Percentiles rank a stretch among this genome's conserved stretches.
phyloP scores from a whole-genome alignment of 2,888 invertebrate genomes.

The Brachypterus glaber region DNA sequence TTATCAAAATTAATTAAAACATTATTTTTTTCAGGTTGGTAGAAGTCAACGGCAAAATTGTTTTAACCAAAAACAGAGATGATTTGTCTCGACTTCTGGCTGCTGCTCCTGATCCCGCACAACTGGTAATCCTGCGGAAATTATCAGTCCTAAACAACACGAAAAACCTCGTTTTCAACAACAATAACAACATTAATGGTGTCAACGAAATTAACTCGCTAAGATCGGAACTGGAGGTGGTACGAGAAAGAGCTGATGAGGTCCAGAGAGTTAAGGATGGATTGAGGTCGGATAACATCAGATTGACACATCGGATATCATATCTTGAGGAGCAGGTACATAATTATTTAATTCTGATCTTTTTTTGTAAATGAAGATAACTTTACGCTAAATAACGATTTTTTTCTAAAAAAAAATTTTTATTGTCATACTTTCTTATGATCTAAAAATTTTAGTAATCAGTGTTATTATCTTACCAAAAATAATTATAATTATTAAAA shows the following conservation, averaged over 20 bases:
- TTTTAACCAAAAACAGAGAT: conserved; percentile 58
- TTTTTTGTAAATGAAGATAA: conserved; percentile 2
- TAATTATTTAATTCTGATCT: conserved; percentile 22
- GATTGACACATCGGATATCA: conserved; percentile 78
- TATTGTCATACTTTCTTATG: no score
- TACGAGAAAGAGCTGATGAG: conserved; percentile 53
- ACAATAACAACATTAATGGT: conserved; percentile 25
- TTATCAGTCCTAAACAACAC: conserved; percentile 17
- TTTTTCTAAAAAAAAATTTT: no score
- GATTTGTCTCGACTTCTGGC: conserved; percentile 60
- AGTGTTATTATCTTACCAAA: no score
- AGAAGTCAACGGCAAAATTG: conserved; percentile 72
- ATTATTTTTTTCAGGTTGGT: conserved; percentile 49
- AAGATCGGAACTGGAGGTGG: conserved; percentile 49
- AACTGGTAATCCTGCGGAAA: conserved; percentile 52
- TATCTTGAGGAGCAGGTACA: conserved; percentile 82
- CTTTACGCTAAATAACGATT: conserved; percentile 1
- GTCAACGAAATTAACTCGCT: conserved; percentile 44
- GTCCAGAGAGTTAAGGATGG: conserved; percentile 54
- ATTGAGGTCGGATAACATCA: conserved; percentile 67
- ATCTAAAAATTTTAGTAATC: conserved; percentile 2
- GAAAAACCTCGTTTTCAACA: background rate
- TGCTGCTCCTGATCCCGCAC: conserved; percentile 52
- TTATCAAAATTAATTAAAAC: no score
- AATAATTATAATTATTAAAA: no score